phyloP scores from a whole-genome alignment of 2,888 invertebrate genomes.

The Zeuzera pyrina region DNA sequence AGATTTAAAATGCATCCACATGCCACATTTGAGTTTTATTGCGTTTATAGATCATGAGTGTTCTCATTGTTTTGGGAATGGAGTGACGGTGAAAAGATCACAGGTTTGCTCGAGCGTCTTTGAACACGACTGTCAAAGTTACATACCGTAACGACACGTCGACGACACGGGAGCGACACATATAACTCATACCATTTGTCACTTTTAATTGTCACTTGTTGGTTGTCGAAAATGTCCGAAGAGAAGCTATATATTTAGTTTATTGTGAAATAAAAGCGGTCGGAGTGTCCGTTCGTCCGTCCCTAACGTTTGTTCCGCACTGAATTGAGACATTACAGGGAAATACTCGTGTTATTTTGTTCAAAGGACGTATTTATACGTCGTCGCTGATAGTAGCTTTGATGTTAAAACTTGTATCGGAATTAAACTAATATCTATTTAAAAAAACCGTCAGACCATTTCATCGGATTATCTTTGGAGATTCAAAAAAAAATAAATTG shows the following conservation, averaged over 20 bases:
- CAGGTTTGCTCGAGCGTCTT: conserved; percentile 29
- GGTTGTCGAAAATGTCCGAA: conserved; percentile 54
- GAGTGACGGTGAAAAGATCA: conserved; percentile 48
- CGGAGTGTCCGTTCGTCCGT: conserved; percentile 15
- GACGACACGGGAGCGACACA: conserved; percentile 29
- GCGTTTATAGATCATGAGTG: too few species aligned
- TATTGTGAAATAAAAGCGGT: conserved; percentile 57
- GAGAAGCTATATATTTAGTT: conserved; percentile 60
- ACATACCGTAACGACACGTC: conserved; percentile 34
- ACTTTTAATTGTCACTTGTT: conserved; percentile 70
- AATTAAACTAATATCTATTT: too few species aligned
- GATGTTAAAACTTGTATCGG: too few species aligned
- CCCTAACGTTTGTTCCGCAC: conserved; percentile 13
- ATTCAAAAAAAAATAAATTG: too few species aligned
- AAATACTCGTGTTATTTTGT: conserved; percentile 31
- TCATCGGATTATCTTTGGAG: too few species aligned
- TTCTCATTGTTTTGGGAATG: too few species aligned
- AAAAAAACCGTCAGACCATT: too few species aligned
- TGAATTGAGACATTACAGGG: conserved; percentile 52
- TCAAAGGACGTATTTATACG: conserved; percentile 42
- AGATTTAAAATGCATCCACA: too few species aligned
- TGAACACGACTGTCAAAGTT: conserved; percentile 33
- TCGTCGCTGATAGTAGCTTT: conserved; percentile 32
- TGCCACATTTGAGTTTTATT: too few species aligned
- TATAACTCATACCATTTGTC: conserved; percentile 66